Conservation (phyloP, 2,888 invertebrate genomes). For the Noctua janthina region DNA sequence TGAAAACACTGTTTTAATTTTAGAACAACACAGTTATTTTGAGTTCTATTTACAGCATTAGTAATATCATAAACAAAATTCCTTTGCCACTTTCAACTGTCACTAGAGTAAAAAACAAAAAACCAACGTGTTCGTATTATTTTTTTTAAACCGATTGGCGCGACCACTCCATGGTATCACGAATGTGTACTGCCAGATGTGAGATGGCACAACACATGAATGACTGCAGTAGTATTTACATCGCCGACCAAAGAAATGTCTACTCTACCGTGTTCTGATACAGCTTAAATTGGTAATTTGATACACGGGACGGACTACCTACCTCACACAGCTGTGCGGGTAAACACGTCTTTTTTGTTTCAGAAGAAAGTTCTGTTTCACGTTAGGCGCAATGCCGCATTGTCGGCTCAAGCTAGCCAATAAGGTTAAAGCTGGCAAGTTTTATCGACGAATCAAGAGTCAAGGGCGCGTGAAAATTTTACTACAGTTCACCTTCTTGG, state of each 20-base stretch:
- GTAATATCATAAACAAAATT: slow-evolving; percentile 29
- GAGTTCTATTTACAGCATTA: slow-evolving; percentile 30
- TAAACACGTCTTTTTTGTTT: slow-evolving; percentile 60
- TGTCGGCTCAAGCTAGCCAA: slow-evolving; percentile 60
- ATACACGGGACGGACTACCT: slow-evolving; percentile 30
- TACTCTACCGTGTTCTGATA: slow-evolving; percentile 38
- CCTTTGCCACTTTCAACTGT: slow-evolving; percentile 30
- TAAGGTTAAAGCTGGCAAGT: slow-evolving; percentile 58
- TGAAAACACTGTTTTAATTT: slow-evolving; percentile 38
- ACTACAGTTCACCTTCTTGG: slow-evolving; percentile 42
- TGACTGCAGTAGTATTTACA: slow-evolving; percentile 65
- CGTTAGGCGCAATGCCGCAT: slow-evolving; percentile 67
- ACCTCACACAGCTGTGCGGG: slow-evolving; percentile 55
- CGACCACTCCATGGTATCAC: slow-evolving; percentile 62
- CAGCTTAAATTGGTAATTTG: slow-evolving; percentile 26
- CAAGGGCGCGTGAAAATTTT: slow-evolving; percentile 65
- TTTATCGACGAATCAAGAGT: slow-evolving; percentile 68
- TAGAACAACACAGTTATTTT: slow-evolving; percentile 40
- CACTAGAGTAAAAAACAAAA: slow-evolving; percentile 40
- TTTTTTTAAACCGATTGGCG: slow-evolving; percentile 52
- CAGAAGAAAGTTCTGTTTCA: slow-evolving; percentile 66
- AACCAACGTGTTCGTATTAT: slow-evolving; percentile 40
- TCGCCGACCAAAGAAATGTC: slow-evolving; percentile 36
- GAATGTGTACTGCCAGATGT: slow-evolving; percentile 63
- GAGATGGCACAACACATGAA: slow-evolving; percentile 65